phyloP scores from a whole-genome alignment of 2,113 vertebrate species.

The Galbula dea region DNA sequence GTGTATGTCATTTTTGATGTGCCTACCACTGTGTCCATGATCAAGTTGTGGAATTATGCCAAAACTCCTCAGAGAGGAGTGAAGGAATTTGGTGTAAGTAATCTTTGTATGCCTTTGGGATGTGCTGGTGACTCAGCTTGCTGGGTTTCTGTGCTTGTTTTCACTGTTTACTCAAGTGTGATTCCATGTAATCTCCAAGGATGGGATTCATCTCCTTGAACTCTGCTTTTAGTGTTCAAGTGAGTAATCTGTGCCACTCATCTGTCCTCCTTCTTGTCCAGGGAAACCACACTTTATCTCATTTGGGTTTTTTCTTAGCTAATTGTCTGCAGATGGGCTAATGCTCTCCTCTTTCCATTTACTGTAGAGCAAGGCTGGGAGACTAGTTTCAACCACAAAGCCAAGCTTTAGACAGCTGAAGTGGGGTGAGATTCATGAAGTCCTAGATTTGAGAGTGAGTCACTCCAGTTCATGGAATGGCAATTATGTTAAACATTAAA shows the following conservation, averaged over 20 bases:
- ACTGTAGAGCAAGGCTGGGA: background rate
- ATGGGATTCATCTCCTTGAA: background rate
- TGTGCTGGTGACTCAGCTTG: background rate
- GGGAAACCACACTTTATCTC: background rate
- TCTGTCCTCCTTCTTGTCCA: background rate
- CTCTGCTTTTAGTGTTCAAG: background rate
- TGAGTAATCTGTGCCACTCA: conserved; percentile 12
- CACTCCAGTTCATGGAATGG: background rate
- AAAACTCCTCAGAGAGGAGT: conserved; percentile 94
- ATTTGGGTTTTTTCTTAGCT: background rate
- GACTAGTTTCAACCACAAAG: background rate
- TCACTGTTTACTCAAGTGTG: conserved; percentile 32
- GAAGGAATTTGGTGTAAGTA: conserved; percentile 95
- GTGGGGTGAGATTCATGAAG: conserved; percentile 20
- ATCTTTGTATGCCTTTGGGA: background rate
- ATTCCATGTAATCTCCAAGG: background rate
- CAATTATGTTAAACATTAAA: conserved; percentile 23
- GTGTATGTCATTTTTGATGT: conserved; percentile 96
- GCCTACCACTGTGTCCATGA: conserved; percentile 93
- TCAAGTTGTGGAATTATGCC: conserved; percentile 97
- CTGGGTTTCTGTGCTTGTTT: background rate
- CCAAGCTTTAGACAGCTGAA: conserved; percentile 20
- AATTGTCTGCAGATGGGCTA: background rate
- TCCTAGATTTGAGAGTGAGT: conserved; percentile 5
- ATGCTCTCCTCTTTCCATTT: background rate